Evolutionary conservation across 2,113 vertebrate genomes (phyloP).

Genomic region (Crotalus helleri): DNA sequence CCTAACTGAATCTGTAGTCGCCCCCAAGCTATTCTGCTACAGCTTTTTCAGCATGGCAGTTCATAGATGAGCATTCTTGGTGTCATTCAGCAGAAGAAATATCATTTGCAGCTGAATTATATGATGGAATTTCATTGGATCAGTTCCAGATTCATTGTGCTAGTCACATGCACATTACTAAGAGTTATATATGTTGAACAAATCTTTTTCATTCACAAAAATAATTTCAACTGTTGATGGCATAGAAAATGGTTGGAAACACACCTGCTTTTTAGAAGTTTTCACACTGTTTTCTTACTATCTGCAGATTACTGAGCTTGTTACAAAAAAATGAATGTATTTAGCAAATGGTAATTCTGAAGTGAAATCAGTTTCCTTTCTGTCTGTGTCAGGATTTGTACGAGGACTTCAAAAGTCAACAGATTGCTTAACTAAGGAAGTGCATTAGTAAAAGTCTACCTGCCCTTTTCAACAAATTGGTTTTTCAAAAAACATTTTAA

Average conservation of each 20-base stretch:
- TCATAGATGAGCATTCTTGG: neutral
- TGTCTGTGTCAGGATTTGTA: neutral
- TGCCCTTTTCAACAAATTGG: neutral
- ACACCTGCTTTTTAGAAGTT: neutral
- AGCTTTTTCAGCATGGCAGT: neutral
- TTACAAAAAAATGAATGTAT: neutral
- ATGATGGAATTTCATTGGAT: neutral
- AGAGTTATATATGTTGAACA: accelerated
- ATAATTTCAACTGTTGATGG: neutral
- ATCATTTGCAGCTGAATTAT: neutral
- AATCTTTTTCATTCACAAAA: neutral
- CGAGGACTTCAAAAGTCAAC: neutral
- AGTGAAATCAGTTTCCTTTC: neutral
- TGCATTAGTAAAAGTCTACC: neutral
- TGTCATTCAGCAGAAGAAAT: neutral
- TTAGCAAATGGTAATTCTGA: neutral
- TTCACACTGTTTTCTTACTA: neutral
- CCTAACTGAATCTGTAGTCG: neutral
- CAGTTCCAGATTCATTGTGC: neutral
- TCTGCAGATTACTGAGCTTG: neutral
- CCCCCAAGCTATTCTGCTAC: neutral
- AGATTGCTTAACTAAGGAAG: neutral
- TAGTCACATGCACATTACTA: neutral
- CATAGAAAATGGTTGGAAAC: neutral
- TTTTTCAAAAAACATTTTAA: neutral